Base-by-base conservation (phyloP, 2,888 invertebrate genomes). In the Tipula helvola region DNA sequence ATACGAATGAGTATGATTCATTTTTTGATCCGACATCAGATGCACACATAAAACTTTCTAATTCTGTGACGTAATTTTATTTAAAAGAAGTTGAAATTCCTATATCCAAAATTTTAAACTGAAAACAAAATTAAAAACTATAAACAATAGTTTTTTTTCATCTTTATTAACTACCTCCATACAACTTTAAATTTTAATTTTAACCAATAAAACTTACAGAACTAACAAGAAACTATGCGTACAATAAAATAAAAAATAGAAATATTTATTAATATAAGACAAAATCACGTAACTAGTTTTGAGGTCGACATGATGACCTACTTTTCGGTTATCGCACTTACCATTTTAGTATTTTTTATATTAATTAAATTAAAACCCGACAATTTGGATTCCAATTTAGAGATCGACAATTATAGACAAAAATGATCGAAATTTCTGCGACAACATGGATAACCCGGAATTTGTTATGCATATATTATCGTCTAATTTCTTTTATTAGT, bases 291-390 rank as follows among this genome's bases (percentile, higher is more conserved):
- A 85, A 36, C 36, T 85, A 16, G 36, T 36, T 85, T 85, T 85
- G 16, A 85, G 41, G 85, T 41, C 85, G 85, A 85, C 85, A 16
- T 28, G 41, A n/a, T 85, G 85, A 41, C 85, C 85, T 85, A 85
- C 85, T 85, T 85, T 16, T 85, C 39, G 85, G 85, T 85, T 85
- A 85, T 85, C 41, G 85, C 83, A 57, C 52, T 57, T 57, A 57
- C 52, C 52, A 57, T 57, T 57, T 57, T 57, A 57, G 52, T 16
- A 3, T 47, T 57, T 57, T 57, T 57, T 57, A 16, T 57, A 57
- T 16, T 16, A 16, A 16, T 16, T 57, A 5, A 57, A 57, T 57
- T 57, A 7, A 57, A 57, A 57, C 52, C 18, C 52, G 52, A 57
- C 16, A 16, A n/a, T 57, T 57, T 57, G 8, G 7, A 47, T 47